Conservation (phyloP, 1,140 invertebrate species). For the Plectrocnemia conspersa region DNA sequence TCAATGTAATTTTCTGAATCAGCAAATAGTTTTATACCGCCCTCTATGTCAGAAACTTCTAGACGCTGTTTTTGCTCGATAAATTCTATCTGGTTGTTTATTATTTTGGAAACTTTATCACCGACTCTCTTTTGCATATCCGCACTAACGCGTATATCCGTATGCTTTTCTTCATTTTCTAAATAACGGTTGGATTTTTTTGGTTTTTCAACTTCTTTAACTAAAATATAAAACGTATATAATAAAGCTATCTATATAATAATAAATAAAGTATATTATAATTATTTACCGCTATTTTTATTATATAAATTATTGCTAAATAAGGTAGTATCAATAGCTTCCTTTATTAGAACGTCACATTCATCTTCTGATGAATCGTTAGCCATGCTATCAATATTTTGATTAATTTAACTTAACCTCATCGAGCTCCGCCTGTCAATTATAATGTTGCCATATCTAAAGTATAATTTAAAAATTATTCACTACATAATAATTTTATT, state of each 20-base stretch:
- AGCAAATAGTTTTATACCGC: slow-evolving; percentile 27
- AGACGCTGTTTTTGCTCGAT: slow-evolving; percentile 11
- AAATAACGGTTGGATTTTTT: slow-evolving; percentile 28
- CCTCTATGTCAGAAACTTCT: slow-evolving; percentile 10
- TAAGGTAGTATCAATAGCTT: slow-evolving; percentile 10
- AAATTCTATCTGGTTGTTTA: slow-evolving; percentile 22
- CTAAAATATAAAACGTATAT: background rate
- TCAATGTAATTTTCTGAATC: slow-evolving; percentile 21
- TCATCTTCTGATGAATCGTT: slow-evolving; percentile 3
- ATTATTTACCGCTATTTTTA: background rate
- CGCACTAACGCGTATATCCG: slow-evolving; percentile 27
- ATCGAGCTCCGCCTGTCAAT: too few relatives aligned
- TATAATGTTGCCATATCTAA: too few relatives aligned
- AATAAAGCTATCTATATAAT: background rate
- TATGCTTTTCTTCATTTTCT: slow-evolving; percentile 18
- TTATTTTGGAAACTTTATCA: slow-evolving; percentile 30
- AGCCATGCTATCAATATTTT: slow-evolving; percentile 4
- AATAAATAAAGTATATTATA: background rate
- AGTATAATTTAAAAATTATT: too few relatives aligned
- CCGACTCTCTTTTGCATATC: slow-evolving; percentile 29
- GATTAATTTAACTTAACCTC: too few relatives aligned
- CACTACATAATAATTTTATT: too few relatives aligned
- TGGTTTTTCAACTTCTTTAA: slow-evolving; percentile 5
- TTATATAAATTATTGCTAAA: slow-evolving; percentile 8
- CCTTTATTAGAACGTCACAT: background rate